phyloP scores from a whole-genome alignment of 2,113 vertebrate species.

The Takifugu flavidus region DNA sequence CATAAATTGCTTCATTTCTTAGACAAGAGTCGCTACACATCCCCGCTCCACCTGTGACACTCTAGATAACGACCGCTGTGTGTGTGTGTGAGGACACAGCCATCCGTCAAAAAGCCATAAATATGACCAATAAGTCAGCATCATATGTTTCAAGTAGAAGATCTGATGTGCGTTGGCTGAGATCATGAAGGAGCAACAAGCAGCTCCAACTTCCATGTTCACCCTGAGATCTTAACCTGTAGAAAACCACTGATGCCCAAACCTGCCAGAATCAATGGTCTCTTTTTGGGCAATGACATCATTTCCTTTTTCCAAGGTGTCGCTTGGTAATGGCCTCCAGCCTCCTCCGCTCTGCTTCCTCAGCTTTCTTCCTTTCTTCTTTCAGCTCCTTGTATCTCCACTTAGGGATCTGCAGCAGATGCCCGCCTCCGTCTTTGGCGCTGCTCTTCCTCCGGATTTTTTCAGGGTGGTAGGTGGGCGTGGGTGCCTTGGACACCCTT shows the following conservation, averaged over 20 bases:
- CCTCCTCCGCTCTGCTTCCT: slow-evolving; percentile 83
- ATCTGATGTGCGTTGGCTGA: slow-evolving; percentile 29
- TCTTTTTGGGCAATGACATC: slow-evolving; percentile 24
- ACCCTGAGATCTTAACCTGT: slow-evolving; percentile 30
- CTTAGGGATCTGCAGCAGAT: slow-evolving; percentile 88
- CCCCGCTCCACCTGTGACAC: slow-evolving; percentile 1
- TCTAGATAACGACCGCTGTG: slow-evolving; percentile 26
- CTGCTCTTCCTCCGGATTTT: slow-evolving; percentile 73
- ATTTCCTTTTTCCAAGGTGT: slow-evolving; percentile 71
- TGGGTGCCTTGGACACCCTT: slow-evolving; percentile 84
- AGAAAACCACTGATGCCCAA: slow-evolving; percentile 11
- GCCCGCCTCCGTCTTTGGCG: slow-evolving; percentile 66
- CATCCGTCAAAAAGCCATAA: slow-evolving; percentile 64
- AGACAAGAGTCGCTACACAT: neutral
- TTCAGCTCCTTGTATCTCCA: slow-evolving; percentile 96
- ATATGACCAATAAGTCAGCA: slow-evolving; percentile 72
- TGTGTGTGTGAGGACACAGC: slow-evolving; percentile 37
- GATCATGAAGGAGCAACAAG: slow-evolving; percentile 19
- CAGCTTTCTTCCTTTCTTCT: slow-evolving; percentile 85
- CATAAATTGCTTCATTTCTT: slow-evolving; percentile 7
- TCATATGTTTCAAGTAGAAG: slow-evolving; percentile 71
- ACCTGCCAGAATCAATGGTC: neutral
- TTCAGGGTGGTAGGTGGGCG: slow-evolving; percentile 82
- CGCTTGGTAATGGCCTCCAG: slow-evolving; percentile 70
- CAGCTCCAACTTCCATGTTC: neutral